Base-by-base conservation (phyloP, 2,797 vertebrate genomes). In the Sciaenops ocellatus region DNA sequence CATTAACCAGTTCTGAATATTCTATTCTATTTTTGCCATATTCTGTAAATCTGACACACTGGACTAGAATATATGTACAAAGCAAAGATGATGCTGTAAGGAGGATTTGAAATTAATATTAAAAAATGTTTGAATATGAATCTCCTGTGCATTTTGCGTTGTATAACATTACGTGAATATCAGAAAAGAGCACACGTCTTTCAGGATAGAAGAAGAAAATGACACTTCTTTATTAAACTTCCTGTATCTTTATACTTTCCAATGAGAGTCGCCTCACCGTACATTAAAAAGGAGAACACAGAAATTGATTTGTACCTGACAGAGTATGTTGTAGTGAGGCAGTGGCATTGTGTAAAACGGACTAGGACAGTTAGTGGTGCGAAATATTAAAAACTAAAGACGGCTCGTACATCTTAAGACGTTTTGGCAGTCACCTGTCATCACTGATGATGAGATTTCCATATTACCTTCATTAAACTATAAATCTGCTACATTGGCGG, bases 191-290 rank as follows among this genome's bases (percentile, higher is more conserved):
- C 61, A 65, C n/a, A 22, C n/a, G 28, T 3, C 28, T 38, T 50
- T 38, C 7, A 56, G 12, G 17, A 42, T 16, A 38, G 28, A 47
- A 68, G 28, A 47, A 68, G 24, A 73, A 69, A 78, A 66, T 50
- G n/a, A 63, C 13, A 76, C 55, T 22, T 69, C 26, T 87, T 87
- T 87, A 82, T 87, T 85, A 54, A 84, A 72, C 55, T 71, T 42
- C 30, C n/a, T 56, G 73, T 73, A 20, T 68, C 55, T 73, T 26
- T 44, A 67, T 42, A 63, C 15, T 69, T 61, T 68, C 50, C 30
- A 34, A 1, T 69, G 67, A 66, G 47, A 47, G 76, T 59, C 7
- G 47, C 11, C 62, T 81, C 30, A 54, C 17, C 48, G 46, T 44
- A 83, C 57, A 26, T 68, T 56, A 73, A 70, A 68, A 26, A 65